These are phyloP conservation scores for Danio albolineatus DNA, from an alignment of 2,797 vertebrate species.

Conservation along the genomic window DNA sequence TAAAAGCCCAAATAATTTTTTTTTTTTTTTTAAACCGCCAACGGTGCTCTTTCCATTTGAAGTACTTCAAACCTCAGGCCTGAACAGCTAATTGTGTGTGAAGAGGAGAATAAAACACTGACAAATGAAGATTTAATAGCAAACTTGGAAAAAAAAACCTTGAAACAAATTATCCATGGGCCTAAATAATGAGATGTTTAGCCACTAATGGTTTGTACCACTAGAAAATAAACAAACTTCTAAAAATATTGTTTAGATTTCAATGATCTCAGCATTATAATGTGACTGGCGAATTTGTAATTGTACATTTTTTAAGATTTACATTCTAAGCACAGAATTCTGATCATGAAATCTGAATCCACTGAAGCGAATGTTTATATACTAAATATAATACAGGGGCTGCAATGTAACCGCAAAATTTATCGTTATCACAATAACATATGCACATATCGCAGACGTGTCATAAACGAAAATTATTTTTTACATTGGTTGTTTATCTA, in stretches of 20 bases:
- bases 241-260: constrained; percentile 22
- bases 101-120: constrained; percentile 7
- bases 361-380: too few relatives aligned
- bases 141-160: neutral
- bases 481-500: too few relatives aligned
- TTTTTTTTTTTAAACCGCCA: too few relatives aligned
- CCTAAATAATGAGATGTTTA: constrained; percentile 20
- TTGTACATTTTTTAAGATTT: neutral
- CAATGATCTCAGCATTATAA: constrained; percentile 14
- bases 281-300: neutral
- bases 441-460: too few relatives aligned
- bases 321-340: neutral
- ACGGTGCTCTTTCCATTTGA: neutral
- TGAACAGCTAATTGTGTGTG: constrained; percentile 7
- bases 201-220: constrained; percentile 18
- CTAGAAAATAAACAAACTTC: neutral
- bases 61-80: constrained; percentile 26
- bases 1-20: too few relatives aligned
- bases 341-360: too few relatives aligned
- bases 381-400: too few relatives aligned
- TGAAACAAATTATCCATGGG: neutral
- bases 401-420: too few relatives aligned
- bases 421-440: too few relatives aligned
- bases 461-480: too few relatives aligned
- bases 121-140: neutral